Base-by-base conservation (phyloP, 2,113 vertebrate genomes). In the Cavia porcellus region DNA sequence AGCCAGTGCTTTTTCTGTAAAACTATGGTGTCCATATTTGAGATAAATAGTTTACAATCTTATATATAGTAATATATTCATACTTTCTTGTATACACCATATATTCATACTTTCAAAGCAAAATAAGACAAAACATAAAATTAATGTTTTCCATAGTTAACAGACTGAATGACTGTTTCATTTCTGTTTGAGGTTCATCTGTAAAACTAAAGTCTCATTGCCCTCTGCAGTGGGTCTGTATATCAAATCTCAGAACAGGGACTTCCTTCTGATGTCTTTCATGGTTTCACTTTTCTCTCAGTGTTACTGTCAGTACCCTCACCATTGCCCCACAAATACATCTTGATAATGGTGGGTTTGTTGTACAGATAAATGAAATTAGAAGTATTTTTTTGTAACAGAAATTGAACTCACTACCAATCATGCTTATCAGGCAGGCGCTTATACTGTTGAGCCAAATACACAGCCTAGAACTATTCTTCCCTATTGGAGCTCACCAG, bases 341-440 rank as follows among this genome's bases (percentile, higher is more conserved):
- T 42, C 20, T 93, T n/a, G 22, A 86, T 13, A 96, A 96, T 74
- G 55, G 17, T 79, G 64, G 13, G 25, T 50, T 92, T 94, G 45
- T 74, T 89, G 93, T 93, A 24, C 57, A 85, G 77, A 68, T 88
- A 45, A 97, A 95, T 92, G 94, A 30, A 30, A 22, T 38, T 55
- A n/a, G 28, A 80, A 52, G 82, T 86, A 50, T 38, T 61, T 30
- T 62, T 79, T 52, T 52, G 50, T 52, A 52, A 7, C 50, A 52
- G 50, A 10, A 52, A 52, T 52, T 52, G 50, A 52, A 52, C 50
- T 52, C 50, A 52, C 5, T 52, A 10, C 50, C 50, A n/a, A n/a
- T 52, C 11, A 10, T 52, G 50, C 50, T 52, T 52, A 10, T 52
- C 50, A 52, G 50, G 50, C 50, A 52, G 50, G 50, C 11, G 50